A percentile compares a stretch with the other conserved stretches of the same genome.
These are phyloP conservation scores for Dusona sp. DNA, from an alignment of 2,888 invertebrate species.

Conservation along the genomic window DNA sequence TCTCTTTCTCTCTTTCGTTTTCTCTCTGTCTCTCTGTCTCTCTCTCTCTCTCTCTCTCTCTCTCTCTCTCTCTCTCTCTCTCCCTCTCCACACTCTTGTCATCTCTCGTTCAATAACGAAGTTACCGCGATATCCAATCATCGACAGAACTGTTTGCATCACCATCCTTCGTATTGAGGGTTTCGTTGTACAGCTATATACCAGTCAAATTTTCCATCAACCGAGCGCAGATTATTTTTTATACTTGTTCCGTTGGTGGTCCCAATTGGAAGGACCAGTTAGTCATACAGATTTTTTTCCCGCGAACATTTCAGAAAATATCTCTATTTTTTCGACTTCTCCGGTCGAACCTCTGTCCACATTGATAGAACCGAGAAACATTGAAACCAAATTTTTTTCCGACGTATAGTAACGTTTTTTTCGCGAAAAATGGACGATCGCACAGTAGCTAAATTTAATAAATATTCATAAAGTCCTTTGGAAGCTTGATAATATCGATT, in stretches of 20 bases:
- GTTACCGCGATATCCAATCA: slow-evolving; percentile 67
- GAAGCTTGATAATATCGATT: neutral
- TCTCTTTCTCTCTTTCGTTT: too few species aligned
- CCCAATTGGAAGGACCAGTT: slow-evolving; percentile 27
- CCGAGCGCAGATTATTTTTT: slow-evolving; percentile 19
- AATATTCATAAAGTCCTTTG: neutral
- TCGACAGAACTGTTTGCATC: slow-evolving; percentile 47
- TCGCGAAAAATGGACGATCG: neutral
- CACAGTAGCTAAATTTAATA: neutral
- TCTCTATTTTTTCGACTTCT: neutral
- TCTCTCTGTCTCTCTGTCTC: neutral
- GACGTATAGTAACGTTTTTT: neutral
- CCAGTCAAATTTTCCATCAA: slow-evolving; percentile 41
- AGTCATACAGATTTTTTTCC: slow-evolving; percentile 14
- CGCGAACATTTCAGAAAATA: neutral
- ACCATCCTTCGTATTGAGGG: slow-evolving; percentile 41
- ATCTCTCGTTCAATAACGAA: slow-evolving; percentile 62
- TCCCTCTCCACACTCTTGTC: slow-evolving; percentile 30
- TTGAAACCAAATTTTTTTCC: neutral
- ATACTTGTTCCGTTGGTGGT: slow-evolving; percentile 9
- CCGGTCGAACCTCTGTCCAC: neutral
- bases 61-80: neutral
- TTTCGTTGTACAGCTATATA: slow-evolving; percentile 4
- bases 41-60: slow-evolving; percentile 1
- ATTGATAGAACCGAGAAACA: neutral